Base-by-base conservation (phyloP, 2,888 invertebrate genomes). In the Gryllus longicercus region DNA sequence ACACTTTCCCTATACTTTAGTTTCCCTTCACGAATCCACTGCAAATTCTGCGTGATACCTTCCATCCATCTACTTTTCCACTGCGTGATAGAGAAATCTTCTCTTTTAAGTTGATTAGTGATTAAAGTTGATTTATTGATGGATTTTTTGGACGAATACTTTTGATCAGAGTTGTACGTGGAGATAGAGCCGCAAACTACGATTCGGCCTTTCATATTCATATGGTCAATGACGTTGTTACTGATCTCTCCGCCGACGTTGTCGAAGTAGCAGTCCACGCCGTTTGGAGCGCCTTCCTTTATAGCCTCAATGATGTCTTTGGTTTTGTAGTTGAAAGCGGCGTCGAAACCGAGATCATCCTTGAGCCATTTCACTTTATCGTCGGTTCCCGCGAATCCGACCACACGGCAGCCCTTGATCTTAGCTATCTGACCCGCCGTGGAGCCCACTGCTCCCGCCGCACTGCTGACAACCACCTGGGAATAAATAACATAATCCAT, bases 181-280 rank as follows among this genome's bases (percentile, higher is more conserved):
- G 92, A 90, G 82, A 93, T 93, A 2, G 91, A 88, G 21, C 93
- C 93, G 84, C 93, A 93, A 3, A 91, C 89, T 0, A 92, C 88
- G n/a, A 93, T 87, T 81, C 93, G 87, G 0, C 93, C 93, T 82
- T 86, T 88, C 49, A 82, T 81, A 81, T 90, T 92, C 93, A 93
- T 93, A 83, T 90, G 90, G 38, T 89, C 87, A 2, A 92, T 86
- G 2, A 93, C 88, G 2, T 85, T 87, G 81, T 89, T 89, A 75
- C 92, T 91, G 11, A 92, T 87, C 83, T 91, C 90, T 2, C 93
- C 93, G 10, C 93, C 93, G 2, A 94, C 94, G 86, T 94, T 94
- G 85, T 94, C 94, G 85, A 94, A 94, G 84, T 92, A 94, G 84
- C 93, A 92, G 85, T 94, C 93, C 0, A 94, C 87, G 3, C 93